phyloP scores from a whole-genome alignment of 1,140 invertebrate species.

The Hycleus phaleratus region DNA sequence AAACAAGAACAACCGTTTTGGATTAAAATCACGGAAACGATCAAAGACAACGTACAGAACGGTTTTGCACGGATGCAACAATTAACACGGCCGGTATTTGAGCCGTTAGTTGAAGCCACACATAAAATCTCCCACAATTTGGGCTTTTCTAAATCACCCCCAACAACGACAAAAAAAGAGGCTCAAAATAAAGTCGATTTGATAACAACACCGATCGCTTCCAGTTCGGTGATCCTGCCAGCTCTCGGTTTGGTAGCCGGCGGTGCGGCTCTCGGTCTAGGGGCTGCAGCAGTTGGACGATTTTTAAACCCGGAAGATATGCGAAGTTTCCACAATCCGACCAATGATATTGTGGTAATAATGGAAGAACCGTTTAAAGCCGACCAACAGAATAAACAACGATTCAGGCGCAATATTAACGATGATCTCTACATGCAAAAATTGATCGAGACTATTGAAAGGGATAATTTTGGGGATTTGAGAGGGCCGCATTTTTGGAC shows the following conservation, averaged over 20 bases:
- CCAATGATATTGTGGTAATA: conserved; percentile 32
- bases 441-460: conserved; percentile 39
- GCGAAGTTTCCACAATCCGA: conserved; percentile 43
- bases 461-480: conserved; percentile 47
- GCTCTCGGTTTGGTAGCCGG: conserved; percentile 67
- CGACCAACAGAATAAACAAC: conserved; percentile 12
- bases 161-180: conserved; percentile 32
- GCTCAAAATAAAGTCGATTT: conserved; percentile 66
- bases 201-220: conserved; percentile 41
- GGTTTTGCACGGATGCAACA: conserved; percentile 62
- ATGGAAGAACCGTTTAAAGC: conserved; percentile 25
- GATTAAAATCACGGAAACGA: conserved; percentile 60
- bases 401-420: conserved; percentile 43
- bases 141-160: conserved; percentile 47
- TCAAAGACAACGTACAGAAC: conserved; percentile 62
- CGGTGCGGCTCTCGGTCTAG: conserved; percentile 67
- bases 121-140: conserved; percentile 69
- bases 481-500: conserved; percentile 54
- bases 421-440: conserved; percentile 39
- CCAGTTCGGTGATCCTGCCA: conserved; percentile 57
- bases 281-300: conserved; percentile 67
- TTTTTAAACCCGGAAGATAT: conserved; percentile 55
- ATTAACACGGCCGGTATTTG: conserved; percentile 60
- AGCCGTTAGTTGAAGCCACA: conserved; percentile 65
- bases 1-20: conserved; percentile 56